Evolutionary conservation across 2,797 vertebrate genomes (phyloP).

Genomic region (Lates japonicus): DNA sequence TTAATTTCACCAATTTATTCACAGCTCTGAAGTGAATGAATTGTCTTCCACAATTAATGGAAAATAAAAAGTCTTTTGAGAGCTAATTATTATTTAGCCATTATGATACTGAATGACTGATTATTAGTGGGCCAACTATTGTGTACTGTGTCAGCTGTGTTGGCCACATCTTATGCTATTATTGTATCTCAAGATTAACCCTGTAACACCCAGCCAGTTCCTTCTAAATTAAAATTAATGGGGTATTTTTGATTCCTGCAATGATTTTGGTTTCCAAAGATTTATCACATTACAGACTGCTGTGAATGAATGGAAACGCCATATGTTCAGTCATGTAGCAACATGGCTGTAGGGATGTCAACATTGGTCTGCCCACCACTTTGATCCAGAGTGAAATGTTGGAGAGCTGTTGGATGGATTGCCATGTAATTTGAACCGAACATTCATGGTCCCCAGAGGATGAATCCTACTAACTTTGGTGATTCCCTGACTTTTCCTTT

Average conservation of each 20-base stretch:
- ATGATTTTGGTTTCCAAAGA: background rate
- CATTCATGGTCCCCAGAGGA: background rate
- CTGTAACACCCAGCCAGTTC: background rate
- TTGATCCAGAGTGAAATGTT: background rate
- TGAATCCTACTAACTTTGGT: background rate
- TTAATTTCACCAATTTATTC: background rate
- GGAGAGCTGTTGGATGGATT: background rate
- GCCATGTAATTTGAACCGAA: background rate
- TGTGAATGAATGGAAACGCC: background rate
- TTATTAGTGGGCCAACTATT: slow-evolving; percentile 2
- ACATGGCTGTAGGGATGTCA: background rate
- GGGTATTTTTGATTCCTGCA: background rate
- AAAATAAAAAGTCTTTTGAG: background rate
- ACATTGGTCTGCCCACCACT: background rate
- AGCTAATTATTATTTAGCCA: slow-evolving; percentile 17
- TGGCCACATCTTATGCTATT: background rate
- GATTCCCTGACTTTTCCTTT: background rate
- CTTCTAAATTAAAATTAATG: background rate
- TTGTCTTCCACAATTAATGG: background rate
- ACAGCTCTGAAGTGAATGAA: background rate
- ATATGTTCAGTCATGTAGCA: background rate
- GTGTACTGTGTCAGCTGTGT: background rate
- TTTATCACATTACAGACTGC: background rate
- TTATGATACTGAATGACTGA: slow-evolving; percentile 4
- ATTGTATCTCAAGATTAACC: background rate